A percentile compares a stretch with the other conserved stretches of the same genome.
Conservation (phyloP, 2,888 invertebrate species). For the Microdon myrmicae region DNA sequence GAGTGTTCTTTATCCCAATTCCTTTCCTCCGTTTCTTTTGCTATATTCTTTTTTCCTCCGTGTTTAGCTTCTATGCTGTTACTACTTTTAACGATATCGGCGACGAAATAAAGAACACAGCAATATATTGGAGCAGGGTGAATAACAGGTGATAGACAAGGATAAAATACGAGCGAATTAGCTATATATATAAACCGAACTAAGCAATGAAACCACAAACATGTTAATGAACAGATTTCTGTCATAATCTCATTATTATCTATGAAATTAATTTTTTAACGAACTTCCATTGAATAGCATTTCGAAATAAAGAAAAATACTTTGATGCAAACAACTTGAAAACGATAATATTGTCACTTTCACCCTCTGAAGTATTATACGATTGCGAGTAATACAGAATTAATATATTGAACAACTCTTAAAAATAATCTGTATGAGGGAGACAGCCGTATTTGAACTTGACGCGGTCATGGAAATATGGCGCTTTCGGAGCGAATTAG, state of each 20-base stretch:
- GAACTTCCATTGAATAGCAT: constrained; percentile 16
- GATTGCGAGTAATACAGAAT: constrained; percentile 10
- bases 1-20: constrained; percentile 42
- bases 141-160: constrained; percentile 22
- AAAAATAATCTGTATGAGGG: constrained; percentile 13
- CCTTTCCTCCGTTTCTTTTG: constrained; percentile 28
- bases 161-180: constrained; percentile 19
- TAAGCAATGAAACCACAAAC: constrained; percentile 10
- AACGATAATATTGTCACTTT: constrained; percentile 10
- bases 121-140: constrained; percentile 24
- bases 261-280: constrained; percentile 16
- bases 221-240: constrained; percentile 17
- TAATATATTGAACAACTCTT: constrained; percentile 7
- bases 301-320: constrained; percentile 1
- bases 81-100: constrained; percentile 45
- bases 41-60: constrained; percentile 36
- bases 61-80: constrained; percentile 16
- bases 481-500: constrained; percentile 29
- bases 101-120: constrained; percentile 43
- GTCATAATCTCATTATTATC: constrained; percentile 23
- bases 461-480: constrained; percentile 42
- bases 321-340: constrained; percentile 11
- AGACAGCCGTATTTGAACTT: constrained; percentile 4
- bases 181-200: constrained; percentile 11
- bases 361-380: constrained; percentile 3